Evolutionary conservation across 92 coral and sea anemone species (phyloP), one percentile per base, ranked within the genome.

Genomic region (Bergia puertoricense): DNA sequence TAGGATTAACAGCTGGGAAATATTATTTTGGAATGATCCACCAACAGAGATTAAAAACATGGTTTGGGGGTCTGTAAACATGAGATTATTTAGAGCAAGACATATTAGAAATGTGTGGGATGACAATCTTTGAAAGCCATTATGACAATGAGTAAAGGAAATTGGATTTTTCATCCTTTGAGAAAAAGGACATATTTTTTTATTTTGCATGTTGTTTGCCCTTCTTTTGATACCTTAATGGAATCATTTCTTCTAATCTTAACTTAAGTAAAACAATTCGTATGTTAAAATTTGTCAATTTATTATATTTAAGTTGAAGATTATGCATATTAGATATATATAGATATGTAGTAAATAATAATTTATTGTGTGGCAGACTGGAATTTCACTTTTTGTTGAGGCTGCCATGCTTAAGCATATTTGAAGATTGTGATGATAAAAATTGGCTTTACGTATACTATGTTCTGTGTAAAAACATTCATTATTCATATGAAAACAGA

Each of bases 21-120:
- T 18, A 82, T 20, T 62, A n/a, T 65, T 69, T 82, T 82, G 76
- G 37, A 41, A 42, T 82, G 59, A 66, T 41, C 65, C 77, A 67
- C 41, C 59, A 40, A n/a, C 66, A 23, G 66, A 79, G 18, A 67
- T 9, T n/a, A 68, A 82, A n/a, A 65, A 10, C 1, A 40, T 39
- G 9, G 46, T 44, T 81, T 66, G 50, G 76, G 69, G 86, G 42
- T 14, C 37, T 14, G 20, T 68, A 82, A 82, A 82, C 42, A 81
- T 45, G 36, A 79, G 13, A 23, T 14, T 44, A 23, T 42, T 82
- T 13, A 1, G 41, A 23, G 51, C n/a, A 45, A 67, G 41, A 40
- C 76, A 0, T 82, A 82, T 39, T 81, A 59, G 73, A 82, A 67
- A 66, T 9, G 86, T 67, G 86, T n/a, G 51, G 75, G 72, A 71